phyloP scores from a whole-genome alignment of 2,113 vertebrate species.

The Lichenostomus cassidix region DNA sequence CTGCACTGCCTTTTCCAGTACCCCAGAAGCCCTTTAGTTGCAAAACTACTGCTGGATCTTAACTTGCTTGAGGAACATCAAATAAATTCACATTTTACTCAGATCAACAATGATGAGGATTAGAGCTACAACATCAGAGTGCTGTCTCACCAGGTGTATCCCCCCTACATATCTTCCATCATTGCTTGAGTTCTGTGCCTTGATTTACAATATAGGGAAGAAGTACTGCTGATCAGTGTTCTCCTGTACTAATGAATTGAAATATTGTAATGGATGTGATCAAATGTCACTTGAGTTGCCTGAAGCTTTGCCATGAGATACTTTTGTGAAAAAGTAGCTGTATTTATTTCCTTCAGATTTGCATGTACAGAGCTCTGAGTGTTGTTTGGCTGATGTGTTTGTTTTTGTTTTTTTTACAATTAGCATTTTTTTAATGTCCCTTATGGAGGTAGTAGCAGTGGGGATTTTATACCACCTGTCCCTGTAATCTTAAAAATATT shows the following conservation, averaged over 20 bases:
- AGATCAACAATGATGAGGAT: background rate
- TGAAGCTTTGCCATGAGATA: background rate
- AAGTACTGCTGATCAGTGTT: background rate
- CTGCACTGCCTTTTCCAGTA: background rate
- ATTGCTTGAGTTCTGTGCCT: conserved; percentile 13
- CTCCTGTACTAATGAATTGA: background rate
- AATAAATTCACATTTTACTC: background rate
- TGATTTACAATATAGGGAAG: conserved; percentile 4
- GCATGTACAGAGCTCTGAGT: background rate
- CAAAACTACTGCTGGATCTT: background rate
- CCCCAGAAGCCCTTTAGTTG: background rate
- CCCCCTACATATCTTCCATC: background rate
- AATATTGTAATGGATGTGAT: background rate
- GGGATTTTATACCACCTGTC: background rate
- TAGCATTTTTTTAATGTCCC: background rate
- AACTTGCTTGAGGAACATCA: background rate
- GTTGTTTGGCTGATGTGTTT: background rate
- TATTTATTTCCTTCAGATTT: background rate
- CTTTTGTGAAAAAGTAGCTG: background rate
- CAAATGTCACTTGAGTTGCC: background rate
- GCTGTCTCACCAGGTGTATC: background rate
- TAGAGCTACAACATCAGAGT: background rate
- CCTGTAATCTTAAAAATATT: background rate
- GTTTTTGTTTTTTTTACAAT: background rate
- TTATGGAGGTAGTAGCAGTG: background rate